Evolutionary conservation across 2,888 invertebrate species (phyloP), one percentile per base, ranked within the genome.

Genomic region (Stegana nigrithorax): DNA sequence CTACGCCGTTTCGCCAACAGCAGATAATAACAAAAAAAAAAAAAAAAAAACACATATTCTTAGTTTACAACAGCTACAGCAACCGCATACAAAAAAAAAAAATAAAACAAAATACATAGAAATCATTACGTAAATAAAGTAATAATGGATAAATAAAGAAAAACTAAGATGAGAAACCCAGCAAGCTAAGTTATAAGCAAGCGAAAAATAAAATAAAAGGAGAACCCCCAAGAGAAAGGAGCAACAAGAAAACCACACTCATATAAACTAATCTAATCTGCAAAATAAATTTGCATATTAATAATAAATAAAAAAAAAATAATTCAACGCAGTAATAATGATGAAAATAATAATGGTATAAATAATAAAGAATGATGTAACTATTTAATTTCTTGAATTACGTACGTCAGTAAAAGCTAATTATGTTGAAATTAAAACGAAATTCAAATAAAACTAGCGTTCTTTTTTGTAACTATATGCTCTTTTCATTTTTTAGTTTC

Each of bases 281-380:
- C 82, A 81, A 81, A 81, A 73, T 67, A 71, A 80, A 66, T 82
- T 82, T 82, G 82, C 82, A 82, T 73, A 71, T 72, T 70, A 76
- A 70, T 21, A 60, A 29, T 56, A 51, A 51, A 32, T 53, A 53
- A 53, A 32, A 14, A 32, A 29, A 53, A 19, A 32, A 53, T 53
- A 53, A 23, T 47, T 23, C 23, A 45, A 45, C 21, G 23, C 7
- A n/a, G n/a, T n/a, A n/a, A 4, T 36, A 36, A 36, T 36, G 36
- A 36, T 36, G n/a, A 36, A 36, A 36, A n/a, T n/a, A 45, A 45
- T 21, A 47, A 47, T 1, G 4, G 2, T n/a, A 36, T n/a, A 36
- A 36, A 36, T n/a, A 36, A 3, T n/a, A 36, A 36, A 3, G 3
- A 7, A 36, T 47, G 2, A 25, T 53, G 53, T 53, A 53, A 53